Base-by-base conservation (phyloP, 2,888 invertebrate species). In the Xestoiulus laeticollis region DNA sequence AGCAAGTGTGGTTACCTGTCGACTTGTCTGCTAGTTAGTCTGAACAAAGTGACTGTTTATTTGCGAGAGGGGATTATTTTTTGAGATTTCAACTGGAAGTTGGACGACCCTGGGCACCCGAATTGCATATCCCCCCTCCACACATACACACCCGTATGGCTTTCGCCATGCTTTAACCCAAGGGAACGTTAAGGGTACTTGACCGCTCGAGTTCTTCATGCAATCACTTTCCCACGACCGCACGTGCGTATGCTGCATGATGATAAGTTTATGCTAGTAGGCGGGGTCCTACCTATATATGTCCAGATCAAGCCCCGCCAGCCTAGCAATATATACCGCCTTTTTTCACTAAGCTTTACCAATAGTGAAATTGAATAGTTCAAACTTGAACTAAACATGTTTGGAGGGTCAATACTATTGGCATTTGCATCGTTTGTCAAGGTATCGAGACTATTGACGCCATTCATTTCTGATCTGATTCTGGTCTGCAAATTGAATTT, bases 181-280 rank as follows among this genome's bases (percentile, higher is more conserved):
- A 10, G 43, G 43, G 22, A 78, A 78, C 12, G 26, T 78, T 78
- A 43, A 44, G 85, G 85, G 85, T 85, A 43, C 85, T 85, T 85
- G 85, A 85, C 85, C 85, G 85, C 85, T 85, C 85, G 85, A 44
- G 38, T 85, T 85, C 85, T 85, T 22, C 85, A 19, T 85, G 85
- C 85, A 85, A 85, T 85, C 85, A 85, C 85, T 85, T 85, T 85
- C 85, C 85, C 85, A 85, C 85, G 85, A 19, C 85, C 85, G 85
- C 85, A 85, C 85, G 85, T 44, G 85, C 38, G 85, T 22, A 32
- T 38, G 22, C 44, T 85, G 44, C 85, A 85, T 85, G 85, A 85
- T 85, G 38, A 85, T 85, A 85, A 32, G 12, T 85, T 78, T 19
- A 33, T 12, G 33, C 38, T 10, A 85, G 33, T 26, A 30, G 78